phyloP scores from a whole-genome alignment of 2,888 invertebrate genomes.

The Amiota communis region DNA sequence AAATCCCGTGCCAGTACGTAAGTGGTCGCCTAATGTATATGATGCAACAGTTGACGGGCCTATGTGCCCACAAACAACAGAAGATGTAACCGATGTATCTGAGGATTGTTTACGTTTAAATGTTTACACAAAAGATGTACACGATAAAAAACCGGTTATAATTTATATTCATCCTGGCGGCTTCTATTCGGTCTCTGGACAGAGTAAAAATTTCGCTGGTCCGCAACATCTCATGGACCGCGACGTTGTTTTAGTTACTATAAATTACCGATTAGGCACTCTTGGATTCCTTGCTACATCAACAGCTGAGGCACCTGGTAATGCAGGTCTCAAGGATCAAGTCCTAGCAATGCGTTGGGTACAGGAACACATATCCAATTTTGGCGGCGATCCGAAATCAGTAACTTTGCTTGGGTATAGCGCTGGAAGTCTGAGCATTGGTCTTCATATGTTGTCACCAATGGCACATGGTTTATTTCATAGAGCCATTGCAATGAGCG shows the following conservation, averaged over 20 bases:
- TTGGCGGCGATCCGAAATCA: conserved; percentile 79
- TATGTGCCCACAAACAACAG: conserved; percentile 74
- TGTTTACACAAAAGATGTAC: conserved; percentile 74
- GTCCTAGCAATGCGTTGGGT: conserved; percentile 80
- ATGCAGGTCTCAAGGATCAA: conserved; percentile 82
- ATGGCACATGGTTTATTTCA: conserved; percentile 82
- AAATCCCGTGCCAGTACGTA: conserved; percentile 73
- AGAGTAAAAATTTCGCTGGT: conserved; percentile 73
- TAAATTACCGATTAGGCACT: conserved; percentile 77
- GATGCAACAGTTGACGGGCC: conserved; percentile 77
- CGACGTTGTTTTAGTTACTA: conserved; percentile 78
- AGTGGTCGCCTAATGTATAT: conserved; percentile 73
- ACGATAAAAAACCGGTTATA: conserved; percentile 75
- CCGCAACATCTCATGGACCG: conserved; percentile 78
- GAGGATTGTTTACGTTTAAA: conserved; percentile 78
- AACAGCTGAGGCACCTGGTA: conserved; percentile 79
- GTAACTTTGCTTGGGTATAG: conserved; percentile 80
- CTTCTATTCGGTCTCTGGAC: conserved; percentile 76
- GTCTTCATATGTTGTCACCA: conserved; percentile 77
- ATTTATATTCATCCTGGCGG: conserved; percentile 81
- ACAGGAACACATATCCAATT: conserved; percentile 77
- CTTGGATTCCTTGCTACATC: conserved; percentile 79
- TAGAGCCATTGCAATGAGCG: conserved; percentile 80
- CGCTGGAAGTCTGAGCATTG: conserved; percentile 74
- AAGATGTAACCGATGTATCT: conserved; percentile 63